phyloP scores from a whole-genome alignment of 2,113 vertebrate species.

The Aspidoscelis tigris region DNA sequence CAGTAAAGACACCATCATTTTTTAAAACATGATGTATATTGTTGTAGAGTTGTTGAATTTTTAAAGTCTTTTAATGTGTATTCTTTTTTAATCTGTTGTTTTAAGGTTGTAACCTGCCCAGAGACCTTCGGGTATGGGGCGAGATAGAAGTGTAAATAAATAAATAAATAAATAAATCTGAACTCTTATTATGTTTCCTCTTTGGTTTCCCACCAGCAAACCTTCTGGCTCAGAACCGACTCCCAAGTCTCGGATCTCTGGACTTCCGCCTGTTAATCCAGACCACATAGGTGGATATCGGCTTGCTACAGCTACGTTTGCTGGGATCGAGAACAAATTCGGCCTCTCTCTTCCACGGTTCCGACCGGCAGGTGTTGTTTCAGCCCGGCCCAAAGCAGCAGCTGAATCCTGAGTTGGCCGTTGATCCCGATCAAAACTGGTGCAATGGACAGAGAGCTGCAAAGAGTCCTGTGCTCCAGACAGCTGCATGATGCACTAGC shows the following conservation, averaged over 20 bases:
- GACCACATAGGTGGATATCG: constrained; percentile 94
- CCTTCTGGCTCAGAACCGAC: constrained; percentile 85
- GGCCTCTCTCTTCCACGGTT: constrained; percentile 95
- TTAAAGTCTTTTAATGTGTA: too few relatives aligned
- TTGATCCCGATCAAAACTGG: constrained; percentile 18
- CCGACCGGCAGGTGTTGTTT: constrained; percentile 71
- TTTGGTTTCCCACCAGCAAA: constrained; percentile 78
- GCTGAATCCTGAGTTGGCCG: constrained; percentile 49
- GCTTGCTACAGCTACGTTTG: constrained; percentile 92
- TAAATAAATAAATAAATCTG: not conserved
- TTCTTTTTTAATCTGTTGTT: too few relatives aligned
- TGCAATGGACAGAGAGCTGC: constrained; percentile 37
- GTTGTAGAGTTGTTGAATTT: too few relatives aligned
- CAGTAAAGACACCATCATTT: too few relatives aligned
- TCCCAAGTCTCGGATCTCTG: constrained; percentile 80
- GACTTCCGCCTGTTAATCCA: constrained; percentile 85
- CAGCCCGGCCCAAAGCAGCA: constrained; percentile 73
- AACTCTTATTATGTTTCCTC: not conserved
- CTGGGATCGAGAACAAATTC: constrained; percentile 95
- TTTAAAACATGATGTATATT: too few relatives aligned
- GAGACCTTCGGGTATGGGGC: too few relatives aligned
- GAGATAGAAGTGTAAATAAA: too few relatives aligned
- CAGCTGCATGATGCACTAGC: constrained; percentile 80
- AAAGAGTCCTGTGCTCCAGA: constrained; percentile 57
- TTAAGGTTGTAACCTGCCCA: too few relatives aligned